phyloP scores from a whole-genome alignment of 2,888 invertebrate species.

The Exocentrus adspersus region DNA sequence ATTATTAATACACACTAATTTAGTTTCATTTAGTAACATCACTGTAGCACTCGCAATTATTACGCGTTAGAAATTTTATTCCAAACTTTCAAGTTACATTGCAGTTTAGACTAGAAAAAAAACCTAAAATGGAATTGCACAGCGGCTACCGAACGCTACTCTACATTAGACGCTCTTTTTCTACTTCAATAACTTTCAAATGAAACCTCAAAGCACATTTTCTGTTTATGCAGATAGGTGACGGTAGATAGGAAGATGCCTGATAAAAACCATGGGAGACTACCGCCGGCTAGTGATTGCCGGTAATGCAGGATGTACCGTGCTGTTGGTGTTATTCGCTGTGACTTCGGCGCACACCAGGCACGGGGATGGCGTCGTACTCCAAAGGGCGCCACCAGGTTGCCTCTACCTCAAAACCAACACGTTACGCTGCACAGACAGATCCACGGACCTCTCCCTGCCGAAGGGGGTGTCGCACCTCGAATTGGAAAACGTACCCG shows the following conservation, averaged over 20 bases:
- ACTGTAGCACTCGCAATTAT: too few relatives aligned
- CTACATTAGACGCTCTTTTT: too few relatives aligned
- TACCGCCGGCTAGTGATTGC: conserved; percentile 54
- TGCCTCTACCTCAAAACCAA: conserved; percentile 41
- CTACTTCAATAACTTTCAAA: too few relatives aligned
- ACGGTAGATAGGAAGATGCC: conserved; percentile 45
- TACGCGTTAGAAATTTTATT: too few relatives aligned
- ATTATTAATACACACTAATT: too few relatives aligned
- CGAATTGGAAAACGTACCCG: conserved; percentile 64
- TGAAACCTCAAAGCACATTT: too few relatives aligned
- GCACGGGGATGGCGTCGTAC: conserved; percentile 45
- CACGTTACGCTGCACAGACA: conserved; percentile 45
- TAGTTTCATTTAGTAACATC: too few relatives aligned
- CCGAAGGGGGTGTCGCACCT: conserved; percentile 63
- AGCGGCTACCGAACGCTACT: too few relatives aligned
- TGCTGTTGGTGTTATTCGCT: conserved; percentile 42
- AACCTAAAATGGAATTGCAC: too few relatives aligned
- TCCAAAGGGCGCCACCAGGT: conserved; percentile 40
- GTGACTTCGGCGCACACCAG: conserved; percentile 48
- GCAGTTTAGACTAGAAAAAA: too few relatives aligned
- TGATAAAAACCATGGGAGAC: conserved; percentile 54
- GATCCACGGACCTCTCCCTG: conserved; percentile 43
- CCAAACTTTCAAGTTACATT: too few relatives aligned
- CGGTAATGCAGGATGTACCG: conserved; percentile 44
- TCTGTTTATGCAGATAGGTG: conserved; percentile 13